phyloP scores from a whole-genome alignment of 2,113 vertebrate genomes.

The Apodemus sylvaticus region DNA sequence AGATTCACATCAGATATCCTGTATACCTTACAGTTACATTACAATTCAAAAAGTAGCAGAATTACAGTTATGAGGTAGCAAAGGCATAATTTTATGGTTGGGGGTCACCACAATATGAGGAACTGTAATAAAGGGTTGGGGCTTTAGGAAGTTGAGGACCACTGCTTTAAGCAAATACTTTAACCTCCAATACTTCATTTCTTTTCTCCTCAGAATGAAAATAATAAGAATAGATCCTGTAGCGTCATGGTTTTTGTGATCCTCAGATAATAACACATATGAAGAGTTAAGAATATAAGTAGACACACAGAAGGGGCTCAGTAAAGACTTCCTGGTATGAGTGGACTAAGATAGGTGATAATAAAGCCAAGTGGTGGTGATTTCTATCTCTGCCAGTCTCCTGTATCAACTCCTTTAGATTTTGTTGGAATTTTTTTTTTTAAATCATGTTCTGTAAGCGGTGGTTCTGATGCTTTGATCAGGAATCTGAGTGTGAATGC shows the following conservation, averaged over 20 bases:
- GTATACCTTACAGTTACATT: not conserved
- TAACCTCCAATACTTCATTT: not conserved
- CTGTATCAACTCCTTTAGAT: not conserved
- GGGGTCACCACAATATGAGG: too few species aligned
- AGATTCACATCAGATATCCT: not conserved
- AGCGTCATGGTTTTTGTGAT: not conserved
- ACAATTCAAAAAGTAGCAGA: not conserved
- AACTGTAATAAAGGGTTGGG: not conserved
- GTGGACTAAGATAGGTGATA: not conserved
- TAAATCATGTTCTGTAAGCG: not conserved
- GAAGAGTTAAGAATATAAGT: not conserved
- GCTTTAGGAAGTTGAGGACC: not conserved
- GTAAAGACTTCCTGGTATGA: not conserved
- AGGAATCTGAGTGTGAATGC: too few species aligned
- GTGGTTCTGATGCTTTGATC: too few species aligned
- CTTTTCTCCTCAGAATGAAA: constrained; percentile 5
- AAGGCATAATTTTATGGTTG: not conserved
- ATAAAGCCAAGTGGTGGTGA: not conserved
- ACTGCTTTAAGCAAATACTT: not conserved
- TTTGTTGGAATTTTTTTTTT: constrained; percentile 1
- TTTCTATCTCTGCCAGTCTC: not conserved
- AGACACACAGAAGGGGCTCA: not conserved
- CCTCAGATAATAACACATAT: not conserved
- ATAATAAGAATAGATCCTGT: not conserved
- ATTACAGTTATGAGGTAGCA: not conserved